phyloP scores from a whole-genome alignment of 2,888 invertebrate genomes.

The Meliscaeva auricollis region DNA sequence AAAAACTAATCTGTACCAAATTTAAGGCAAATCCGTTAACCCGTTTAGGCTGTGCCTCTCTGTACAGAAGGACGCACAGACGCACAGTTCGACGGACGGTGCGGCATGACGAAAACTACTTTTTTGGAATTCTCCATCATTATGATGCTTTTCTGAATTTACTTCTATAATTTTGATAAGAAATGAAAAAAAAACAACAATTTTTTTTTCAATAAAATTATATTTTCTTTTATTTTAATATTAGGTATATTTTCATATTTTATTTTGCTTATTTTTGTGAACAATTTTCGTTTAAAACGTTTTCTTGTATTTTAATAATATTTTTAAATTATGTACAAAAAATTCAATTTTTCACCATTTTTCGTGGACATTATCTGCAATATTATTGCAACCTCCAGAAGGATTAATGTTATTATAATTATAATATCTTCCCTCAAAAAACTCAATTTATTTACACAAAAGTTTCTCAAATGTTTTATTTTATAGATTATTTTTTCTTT shows the following conservation, averaged over 20 bases:
- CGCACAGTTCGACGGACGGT: no score
- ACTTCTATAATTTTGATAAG: no score
- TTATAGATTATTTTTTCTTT: not conserved
- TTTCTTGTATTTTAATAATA: slow-evolving; percentile 24
- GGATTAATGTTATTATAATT: slow-evolving; percentile 15
- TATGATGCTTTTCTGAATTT: no score
- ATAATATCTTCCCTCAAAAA: slow-evolving; percentile 14
- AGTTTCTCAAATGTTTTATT: slow-evolving; percentile 40
- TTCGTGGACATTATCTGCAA: not conserved
- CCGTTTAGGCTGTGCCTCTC: no score
- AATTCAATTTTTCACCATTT: slow-evolving; percentile 7
- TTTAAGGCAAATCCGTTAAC: no score
- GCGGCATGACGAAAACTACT: no score
- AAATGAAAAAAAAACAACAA: not conserved
- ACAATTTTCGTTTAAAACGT: slow-evolving; percentile 56
- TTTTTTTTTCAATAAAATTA: slow-evolving; percentile 56
- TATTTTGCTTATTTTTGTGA: slow-evolving; percentile 50
- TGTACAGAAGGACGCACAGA: no score
- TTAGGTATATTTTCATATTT: slow-evolving; percentile 33
- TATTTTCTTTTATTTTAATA: slow-evolving; percentile 51
- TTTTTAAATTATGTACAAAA: slow-evolving; percentile 62
- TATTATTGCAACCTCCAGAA: slow-evolving; percentile 1
- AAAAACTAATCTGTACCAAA: no score
- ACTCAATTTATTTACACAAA: slow-evolving; percentile 63
- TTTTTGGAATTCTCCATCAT: no score